phyloP scores from a whole-genome alignment of 2,113 vertebrate genomes.

The Amphiprion percula region DNA sequence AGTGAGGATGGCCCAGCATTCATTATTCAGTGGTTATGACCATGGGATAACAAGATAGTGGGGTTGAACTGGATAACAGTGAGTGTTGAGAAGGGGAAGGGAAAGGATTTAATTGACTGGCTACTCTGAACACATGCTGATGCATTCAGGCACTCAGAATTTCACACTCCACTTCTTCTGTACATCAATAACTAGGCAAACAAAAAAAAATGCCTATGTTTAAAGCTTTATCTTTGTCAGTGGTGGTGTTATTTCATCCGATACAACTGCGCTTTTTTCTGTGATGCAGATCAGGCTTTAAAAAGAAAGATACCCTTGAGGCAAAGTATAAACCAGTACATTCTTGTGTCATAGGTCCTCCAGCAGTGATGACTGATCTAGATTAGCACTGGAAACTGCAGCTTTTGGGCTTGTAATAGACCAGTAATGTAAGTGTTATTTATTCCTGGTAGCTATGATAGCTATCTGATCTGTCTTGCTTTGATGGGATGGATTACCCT shows the following conservation, averaged over 20 bases:
- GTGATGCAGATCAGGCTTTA: conserved; percentile 6
- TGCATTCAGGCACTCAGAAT: not conserved
- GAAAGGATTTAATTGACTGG: conserved; percentile 22
- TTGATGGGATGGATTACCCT: conserved; percentile 48
- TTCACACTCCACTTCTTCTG: not conserved
- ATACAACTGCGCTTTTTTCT: not conserved
- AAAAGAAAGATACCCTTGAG: not conserved
- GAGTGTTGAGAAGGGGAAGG: not conserved
- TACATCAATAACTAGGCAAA: conserved; percentile 15
- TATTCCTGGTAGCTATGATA: conserved; percentile 30
- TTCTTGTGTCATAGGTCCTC: conserved; percentile 2
- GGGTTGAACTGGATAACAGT: conserved; percentile 28
- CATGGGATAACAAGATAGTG: conserved; percentile 42
- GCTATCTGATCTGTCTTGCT: conserved; percentile 30
- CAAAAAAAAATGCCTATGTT: not conserved
- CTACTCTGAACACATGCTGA: conserved; percentile 18
- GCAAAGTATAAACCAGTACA: conserved; percentile 16
- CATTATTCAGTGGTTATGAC: conserved; percentile 50
- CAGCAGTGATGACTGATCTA: conserved; percentile 28
- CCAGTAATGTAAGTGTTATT: conserved; percentile 43
- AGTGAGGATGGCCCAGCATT: conserved; percentile 23
- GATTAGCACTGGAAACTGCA: conserved; percentile 8
- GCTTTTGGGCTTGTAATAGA: conserved; percentile 21
- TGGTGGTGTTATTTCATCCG: not conserved
- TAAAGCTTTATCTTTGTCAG: not conserved